These are phyloP conservation scores for Natator depressus DNA, from an alignment of 2,113 vertebrate species.

Conservation along the genomic window DNA sequence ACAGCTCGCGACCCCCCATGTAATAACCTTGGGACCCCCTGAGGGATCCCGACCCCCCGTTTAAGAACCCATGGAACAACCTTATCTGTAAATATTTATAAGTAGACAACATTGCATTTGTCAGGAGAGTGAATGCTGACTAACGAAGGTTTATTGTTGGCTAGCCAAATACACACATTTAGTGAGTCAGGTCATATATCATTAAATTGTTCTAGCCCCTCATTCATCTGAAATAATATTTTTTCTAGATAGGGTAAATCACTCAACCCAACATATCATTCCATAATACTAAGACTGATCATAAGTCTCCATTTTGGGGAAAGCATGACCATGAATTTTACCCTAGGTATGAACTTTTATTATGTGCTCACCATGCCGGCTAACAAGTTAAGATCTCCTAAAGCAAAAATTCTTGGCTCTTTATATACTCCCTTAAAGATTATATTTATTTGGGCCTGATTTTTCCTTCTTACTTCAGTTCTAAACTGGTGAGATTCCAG, in stretches of 20 bases:
- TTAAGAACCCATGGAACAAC: not conserved
- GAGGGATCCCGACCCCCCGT: too few relatives aligned
- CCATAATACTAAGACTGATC: not conserved
- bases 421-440: not conserved
- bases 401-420: not conserved
- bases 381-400: not conserved
- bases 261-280: not conserved
- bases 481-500: not conserved
- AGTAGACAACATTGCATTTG: not conserved
- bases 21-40: too few relatives aligned
- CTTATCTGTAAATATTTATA: not conserved
- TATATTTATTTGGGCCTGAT: not conserved
- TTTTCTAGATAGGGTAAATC: not conserved
- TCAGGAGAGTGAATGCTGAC: not conserved
- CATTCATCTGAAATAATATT: not conserved
- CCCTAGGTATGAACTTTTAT: not conserved
- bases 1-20: too few relatives aligned
- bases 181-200: not conserved
- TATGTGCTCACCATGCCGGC: fast-evolving
- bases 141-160: not conserved
- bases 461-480: not conserved
- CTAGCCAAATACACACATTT: not conserved
- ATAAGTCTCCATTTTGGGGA: not conserved
- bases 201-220: not conserved
- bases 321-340: not conserved